These are phyloP conservation scores for Leptopilina boulardi DNA, from an alignment of 1,140 invertebrate species.

Conservation along the genomic window DNA sequence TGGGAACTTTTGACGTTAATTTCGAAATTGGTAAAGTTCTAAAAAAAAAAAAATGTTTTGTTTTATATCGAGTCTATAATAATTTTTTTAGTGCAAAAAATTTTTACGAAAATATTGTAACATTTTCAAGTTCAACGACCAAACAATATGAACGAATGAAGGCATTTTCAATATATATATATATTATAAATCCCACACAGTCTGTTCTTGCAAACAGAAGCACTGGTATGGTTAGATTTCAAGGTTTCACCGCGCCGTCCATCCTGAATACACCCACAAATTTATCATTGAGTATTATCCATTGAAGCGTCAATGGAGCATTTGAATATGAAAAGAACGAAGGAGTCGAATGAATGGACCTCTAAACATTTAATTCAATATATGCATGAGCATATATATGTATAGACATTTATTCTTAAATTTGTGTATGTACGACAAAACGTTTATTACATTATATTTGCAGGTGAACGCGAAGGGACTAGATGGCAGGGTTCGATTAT, in stretches of 20 bases:
- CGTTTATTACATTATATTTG: too few species aligned
- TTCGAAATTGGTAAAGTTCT: too few species aligned
- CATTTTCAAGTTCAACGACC: slow-evolving; percentile 53
- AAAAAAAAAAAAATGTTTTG: too few species aligned
- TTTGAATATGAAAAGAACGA: slow-evolving; percentile 78
- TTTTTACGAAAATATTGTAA: too few species aligned
- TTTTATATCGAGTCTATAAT: too few species aligned
- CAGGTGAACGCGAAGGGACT: slow-evolving; percentile 48
- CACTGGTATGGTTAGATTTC: slow-evolving; percentile 68
- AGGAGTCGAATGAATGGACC: slow-evolving; percentile 68
- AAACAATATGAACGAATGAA: slow-evolving; percentile 39
- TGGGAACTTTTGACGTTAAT: too few species aligned
- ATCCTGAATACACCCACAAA: slow-evolving; percentile 75
- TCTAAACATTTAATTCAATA: slow-evolving; percentile 46
- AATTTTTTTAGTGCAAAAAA: too few species aligned
- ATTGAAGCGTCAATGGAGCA: slow-evolving; percentile 76
- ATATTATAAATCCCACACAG: too few species aligned
- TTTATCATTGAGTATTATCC: slow-evolving; percentile 77
- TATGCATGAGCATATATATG: slow-evolving; percentile 39
- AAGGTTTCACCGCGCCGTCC: slow-evolving; percentile 67
- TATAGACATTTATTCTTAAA: neutral
- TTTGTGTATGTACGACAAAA: slow-evolving; percentile 38
- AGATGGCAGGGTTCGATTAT: slow-evolving; percentile 75
- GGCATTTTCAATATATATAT: slow-evolving; percentile 45
- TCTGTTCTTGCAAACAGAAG: slow-evolving; percentile 32